Evolutionary conservation across 2,113 vertebrate genomes (phyloP).

Genomic region (Carassius auratus): DNA sequence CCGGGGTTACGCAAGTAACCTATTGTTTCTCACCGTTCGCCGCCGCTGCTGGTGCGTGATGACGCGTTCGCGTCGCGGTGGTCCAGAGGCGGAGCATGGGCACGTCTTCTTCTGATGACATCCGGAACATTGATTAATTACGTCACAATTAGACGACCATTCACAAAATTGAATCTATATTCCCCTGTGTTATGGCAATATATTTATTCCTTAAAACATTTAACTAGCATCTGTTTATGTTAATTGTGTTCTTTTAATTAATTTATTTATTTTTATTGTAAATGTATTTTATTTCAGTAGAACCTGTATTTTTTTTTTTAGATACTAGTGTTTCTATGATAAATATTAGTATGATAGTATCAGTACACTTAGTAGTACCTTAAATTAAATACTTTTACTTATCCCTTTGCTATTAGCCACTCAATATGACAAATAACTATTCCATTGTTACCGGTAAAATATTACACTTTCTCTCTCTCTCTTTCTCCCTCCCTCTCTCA

Average conservation of each 20-base stretch:
- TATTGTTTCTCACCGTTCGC: background rate
- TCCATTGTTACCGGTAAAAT: background rate
- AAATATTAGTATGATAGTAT: background rate
- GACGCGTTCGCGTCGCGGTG: constrained; percentile 15
- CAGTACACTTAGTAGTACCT: background rate
- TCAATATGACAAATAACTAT: background rate
- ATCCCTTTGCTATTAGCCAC: background rate
- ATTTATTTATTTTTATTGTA: too few species aligned
- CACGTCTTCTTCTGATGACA: constrained; percentile 10
- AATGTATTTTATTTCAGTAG: background rate
- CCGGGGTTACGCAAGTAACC: too few species aligned
- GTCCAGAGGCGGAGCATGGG: constrained; percentile 27
- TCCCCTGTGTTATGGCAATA: background rate
- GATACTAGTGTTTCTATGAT: background rate
- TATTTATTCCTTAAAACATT: background rate
- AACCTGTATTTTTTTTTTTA: background rate
- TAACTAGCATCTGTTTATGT: background rate
- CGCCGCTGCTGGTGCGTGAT: constrained; percentile 17
- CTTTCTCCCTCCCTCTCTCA: background rate
- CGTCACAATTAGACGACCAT: constrained; percentile 13
- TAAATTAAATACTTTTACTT: background rate
- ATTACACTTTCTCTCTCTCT: background rate
- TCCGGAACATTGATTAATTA: background rate
- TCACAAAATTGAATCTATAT: background rate
- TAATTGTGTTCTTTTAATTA: background rate